Conservation (phyloP, 2,113 vertebrate species). For the Candoia aspera region DNA sequence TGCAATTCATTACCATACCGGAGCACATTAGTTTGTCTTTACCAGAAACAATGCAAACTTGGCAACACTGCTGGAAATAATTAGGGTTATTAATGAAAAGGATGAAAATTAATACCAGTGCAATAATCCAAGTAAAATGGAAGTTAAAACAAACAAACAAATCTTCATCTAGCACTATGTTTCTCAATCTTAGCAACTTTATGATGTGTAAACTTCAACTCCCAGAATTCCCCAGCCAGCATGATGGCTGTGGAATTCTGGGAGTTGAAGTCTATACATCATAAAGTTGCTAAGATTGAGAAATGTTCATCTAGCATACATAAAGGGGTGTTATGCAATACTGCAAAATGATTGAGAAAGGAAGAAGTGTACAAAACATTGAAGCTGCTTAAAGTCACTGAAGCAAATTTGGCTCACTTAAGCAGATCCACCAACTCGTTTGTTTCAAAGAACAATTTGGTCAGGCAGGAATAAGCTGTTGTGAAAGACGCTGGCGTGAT, state of each 20-base stretch:
- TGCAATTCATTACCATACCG: too few relatives aligned
- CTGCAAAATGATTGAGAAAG: neutral
- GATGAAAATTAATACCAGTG: neutral
- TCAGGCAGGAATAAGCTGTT: neutral
- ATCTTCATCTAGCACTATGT: too few relatives aligned
- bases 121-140: neutral
- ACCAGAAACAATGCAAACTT: too few relatives aligned
- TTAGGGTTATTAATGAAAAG: neutral
- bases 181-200: too few relatives aligned
- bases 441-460: neutral
- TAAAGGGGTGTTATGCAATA: neutral
- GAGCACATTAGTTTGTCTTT: too few relatives aligned
- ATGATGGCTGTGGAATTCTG: too few relatives aligned
- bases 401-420: neutral
- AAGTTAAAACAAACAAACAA: neutral
- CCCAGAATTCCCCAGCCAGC: too few relatives aligned
- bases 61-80: too few relatives aligned
- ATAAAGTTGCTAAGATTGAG: too few relatives aligned
- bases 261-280: too few relatives aligned
- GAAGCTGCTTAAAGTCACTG: neutral
- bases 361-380: neutral
- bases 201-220: too few relatives aligned
- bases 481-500: neutral
- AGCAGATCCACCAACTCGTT: neutral
- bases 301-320: too few relatives aligned